These are phyloP conservation scores for Agrotis exclamationis DNA, from an alignment of 2,888 invertebrate species.

Conservation along the genomic window DNA sequence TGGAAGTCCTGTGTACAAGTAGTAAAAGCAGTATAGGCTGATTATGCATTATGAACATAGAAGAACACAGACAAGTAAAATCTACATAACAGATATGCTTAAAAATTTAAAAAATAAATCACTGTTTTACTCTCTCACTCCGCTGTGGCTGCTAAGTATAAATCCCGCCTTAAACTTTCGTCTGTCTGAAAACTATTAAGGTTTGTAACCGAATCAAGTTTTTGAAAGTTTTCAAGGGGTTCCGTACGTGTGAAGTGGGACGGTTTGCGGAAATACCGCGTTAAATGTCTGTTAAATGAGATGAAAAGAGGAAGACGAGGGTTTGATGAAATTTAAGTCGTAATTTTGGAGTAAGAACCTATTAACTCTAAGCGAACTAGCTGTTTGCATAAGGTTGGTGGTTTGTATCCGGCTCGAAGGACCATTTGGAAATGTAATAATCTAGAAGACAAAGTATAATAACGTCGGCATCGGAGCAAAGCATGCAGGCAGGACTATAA, in stretches of 20 bases:
- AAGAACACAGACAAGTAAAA: background rate
- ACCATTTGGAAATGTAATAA: background rate
- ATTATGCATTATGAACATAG: background rate
- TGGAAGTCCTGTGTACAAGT: too few relatives aligned
- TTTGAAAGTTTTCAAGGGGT: constrained; percentile 67
- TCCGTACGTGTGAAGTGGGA: constrained; percentile 50
- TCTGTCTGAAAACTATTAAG: constrained; percentile 66
- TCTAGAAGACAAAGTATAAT: background rate
- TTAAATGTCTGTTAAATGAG: constrained; percentile 21
- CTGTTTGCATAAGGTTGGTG: background rate
- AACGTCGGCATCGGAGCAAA: background rate
- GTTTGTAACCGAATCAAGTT: constrained; percentile 66
- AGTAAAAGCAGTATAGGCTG: too few relatives aligned
- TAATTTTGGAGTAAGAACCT: background rate
- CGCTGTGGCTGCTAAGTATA: constrained; percentile 20
- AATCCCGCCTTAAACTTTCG: constrained; percentile 54
- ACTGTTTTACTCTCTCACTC: background rate
- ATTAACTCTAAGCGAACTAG: background rate
- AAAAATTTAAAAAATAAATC: background rate
- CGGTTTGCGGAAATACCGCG: constrained; percentile 34
- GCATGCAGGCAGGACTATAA: background rate
- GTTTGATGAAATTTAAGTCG: constrained; percentile 11
- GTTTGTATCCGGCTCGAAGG: constrained; percentile 2
- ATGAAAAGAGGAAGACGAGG: background rate
- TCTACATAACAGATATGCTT: background rate